phyloP scores from a whole-genome alignment of 2,113 vertebrate species.

The Antechinus stuartii region DNA sequence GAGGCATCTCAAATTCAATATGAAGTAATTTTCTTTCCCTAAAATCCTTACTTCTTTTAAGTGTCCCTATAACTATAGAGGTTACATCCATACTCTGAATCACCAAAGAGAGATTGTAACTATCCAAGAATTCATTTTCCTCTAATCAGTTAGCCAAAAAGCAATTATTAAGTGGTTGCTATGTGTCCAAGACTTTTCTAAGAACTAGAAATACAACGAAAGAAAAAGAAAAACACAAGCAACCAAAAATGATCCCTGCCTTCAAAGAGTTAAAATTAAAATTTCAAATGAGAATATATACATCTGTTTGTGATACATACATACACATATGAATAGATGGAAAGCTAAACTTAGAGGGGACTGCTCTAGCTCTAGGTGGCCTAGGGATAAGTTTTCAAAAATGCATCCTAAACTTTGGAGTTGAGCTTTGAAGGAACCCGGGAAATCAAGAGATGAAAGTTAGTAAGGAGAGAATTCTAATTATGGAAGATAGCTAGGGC shows the following conservation, averaged over 20 bases:
- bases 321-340: neutral
- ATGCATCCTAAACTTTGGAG: neutral
- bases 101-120: neutral
- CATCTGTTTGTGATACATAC: neutral
- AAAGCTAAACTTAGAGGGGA: neutral
- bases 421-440: neutral
- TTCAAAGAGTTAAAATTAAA: neutral
- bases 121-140: neutral
- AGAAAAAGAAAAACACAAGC: neutral
- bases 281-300: neutral
- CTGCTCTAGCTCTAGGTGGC: neutral
- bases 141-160: neutral
- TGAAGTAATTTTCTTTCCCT: neutral
- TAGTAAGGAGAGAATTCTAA: neutral
- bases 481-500: neutral
- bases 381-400: neutral
- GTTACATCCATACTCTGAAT: neutral
- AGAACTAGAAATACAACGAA: neutral
- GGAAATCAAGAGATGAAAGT: neutral
- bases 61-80: neutral
- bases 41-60: neutral
- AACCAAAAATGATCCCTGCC: neutral
- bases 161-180: neutral
- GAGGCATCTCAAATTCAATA: neutral
- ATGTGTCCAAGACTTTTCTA: neutral